Percentiles rank a stretch among this genome's conserved stretches.
phyloP scores from a whole-genome alignment of 2,888 invertebrate species.

The Agriopis aurantiaria region DNA sequence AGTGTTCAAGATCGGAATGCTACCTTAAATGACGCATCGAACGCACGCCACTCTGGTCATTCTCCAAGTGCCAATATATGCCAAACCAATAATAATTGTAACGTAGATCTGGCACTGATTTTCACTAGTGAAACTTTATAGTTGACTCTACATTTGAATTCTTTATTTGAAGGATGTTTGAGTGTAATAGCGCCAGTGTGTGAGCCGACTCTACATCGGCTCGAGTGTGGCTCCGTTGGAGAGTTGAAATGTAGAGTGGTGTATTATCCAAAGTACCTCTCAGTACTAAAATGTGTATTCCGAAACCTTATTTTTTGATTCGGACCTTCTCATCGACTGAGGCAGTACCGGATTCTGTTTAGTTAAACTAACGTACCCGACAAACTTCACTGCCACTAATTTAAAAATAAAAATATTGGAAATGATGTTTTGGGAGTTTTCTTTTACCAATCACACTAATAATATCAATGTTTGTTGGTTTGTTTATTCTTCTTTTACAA shows the following conservation, averaged over 20 bases:
- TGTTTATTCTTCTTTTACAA: too few species aligned
- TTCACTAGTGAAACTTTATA: constrained; percentile 43
- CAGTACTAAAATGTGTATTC: constrained; percentile 40
- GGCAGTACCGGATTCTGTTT: constrained; percentile 76
- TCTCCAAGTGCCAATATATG: constrained; percentile 58
- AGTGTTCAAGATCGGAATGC: too few species aligned
- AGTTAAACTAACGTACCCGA: constrained; percentile 73
- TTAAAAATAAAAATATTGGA: constrained; percentile 86
- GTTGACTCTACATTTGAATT: constrained; percentile 48
- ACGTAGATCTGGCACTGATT: constrained; percentile 50
- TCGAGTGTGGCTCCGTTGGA: constrained; percentile 5
- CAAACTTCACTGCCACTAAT: constrained; percentile 86
- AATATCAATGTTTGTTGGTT: too few species aligned
- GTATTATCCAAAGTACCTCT: constrained; percentile 35
- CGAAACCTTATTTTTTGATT: constrained; percentile 67
- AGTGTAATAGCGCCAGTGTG: constrained; percentile 1
- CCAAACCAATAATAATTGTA: constrained; percentile 42
- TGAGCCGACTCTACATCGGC: constrained; percentile 33
- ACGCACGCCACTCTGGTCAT: constrained; percentile 47
- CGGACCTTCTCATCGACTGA: constrained; percentile 63
- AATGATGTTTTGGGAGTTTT: constrained; percentile 57
- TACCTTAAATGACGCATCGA: not conserved
- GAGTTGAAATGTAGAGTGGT: constrained; percentile 34
- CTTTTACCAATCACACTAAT: constrained; percentile 2
- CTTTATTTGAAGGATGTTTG: constrained; percentile 13